phyloP scores from a whole-genome alignment of 2,888 invertebrate species.

The Sarcophaga rosellei region DNA sequence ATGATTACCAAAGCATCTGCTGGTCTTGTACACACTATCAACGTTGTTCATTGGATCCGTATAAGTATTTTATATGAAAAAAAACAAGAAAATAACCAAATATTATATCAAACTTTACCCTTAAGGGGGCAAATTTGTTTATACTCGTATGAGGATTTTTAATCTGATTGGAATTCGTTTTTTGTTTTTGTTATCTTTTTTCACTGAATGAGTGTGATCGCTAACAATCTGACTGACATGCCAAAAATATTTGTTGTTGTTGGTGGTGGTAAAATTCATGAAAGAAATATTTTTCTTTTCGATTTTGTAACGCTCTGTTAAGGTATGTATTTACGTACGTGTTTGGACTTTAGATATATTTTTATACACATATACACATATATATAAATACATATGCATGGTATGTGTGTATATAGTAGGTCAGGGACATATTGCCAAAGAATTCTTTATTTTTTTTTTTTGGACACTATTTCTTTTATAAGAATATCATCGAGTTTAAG shows the following conservation, averaged over 20 bases:
- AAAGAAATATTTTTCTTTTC: conserved; percentile 11
- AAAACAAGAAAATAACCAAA: not conserved
- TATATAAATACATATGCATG: not conserved
- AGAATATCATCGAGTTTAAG: not conserved
- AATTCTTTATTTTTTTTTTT: not conserved
- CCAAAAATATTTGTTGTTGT: conserved; percentile 17
- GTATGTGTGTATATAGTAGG: conserved; percentile 20
- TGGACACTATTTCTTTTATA: not conserved
- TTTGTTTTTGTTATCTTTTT: not conserved
- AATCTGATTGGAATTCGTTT: conserved; percentile 33
- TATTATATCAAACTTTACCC: not conserved
- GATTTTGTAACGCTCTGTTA: conserved; percentile 36
- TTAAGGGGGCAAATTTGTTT: conserved; percentile 37
- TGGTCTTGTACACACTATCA: conserved; percentile 39
- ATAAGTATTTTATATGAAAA: conserved; percentile 27
- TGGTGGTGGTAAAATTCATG: not conserved
- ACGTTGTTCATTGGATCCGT: not conserved
- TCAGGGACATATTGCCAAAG: conserved; percentile 35
- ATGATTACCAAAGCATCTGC: conserved; percentile 47
- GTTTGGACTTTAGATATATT: not conserved
- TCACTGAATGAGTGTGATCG: conserved; percentile 5
- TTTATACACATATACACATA: not conserved
- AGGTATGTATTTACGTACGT: conserved; percentile 13
- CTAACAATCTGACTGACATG: conserved; percentile 18
- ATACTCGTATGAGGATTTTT: conserved; percentile 8